These are phyloP conservation scores for Schlechtendalia chinensis DNA, from an alignment of 1,140 invertebrate species.

Conservation along the genomic window DNA sequence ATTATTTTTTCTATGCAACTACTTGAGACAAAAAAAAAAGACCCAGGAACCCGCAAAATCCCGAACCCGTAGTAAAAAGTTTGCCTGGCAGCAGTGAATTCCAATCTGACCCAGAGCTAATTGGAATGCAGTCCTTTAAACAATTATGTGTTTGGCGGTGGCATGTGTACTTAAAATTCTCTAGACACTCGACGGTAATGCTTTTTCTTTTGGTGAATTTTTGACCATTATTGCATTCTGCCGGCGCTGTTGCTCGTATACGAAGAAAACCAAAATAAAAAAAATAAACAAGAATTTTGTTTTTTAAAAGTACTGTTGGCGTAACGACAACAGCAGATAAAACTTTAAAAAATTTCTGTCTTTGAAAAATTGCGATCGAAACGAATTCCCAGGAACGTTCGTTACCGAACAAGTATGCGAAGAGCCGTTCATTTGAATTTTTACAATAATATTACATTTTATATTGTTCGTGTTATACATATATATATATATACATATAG, in stretches of 20 bases:
- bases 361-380: neutral
- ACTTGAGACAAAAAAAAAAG: neutral
- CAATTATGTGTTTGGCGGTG: conserved; percentile 31
- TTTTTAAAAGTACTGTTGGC: neutral
- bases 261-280: neutral
- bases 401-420: neutral
- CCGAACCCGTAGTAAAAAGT: neutral
- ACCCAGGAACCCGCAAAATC: neutral
- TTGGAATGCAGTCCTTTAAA: conserved; percentile 37
- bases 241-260: neutral
- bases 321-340: conserved; percentile 3
- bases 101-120: conserved; percentile 17
- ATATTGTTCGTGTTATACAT: conserved; percentile 2
- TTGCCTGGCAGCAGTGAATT: neutral
- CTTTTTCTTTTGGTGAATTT: conserved; percentile 35
- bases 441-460: conserved; percentile 32
- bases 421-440: conserved; percentile 20
- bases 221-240: conserved; percentile 26
- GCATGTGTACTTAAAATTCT: conserved; percentile 36
- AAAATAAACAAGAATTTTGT: conserved; percentile 2
- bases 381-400: neutral
- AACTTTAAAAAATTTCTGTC: neutral
- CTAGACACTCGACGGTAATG: conserved; percentile 2
- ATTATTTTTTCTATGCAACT: neutral
- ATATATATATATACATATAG: no score